phyloP scores from a whole-genome alignment of 1,140 invertebrate species.

The Bombus pyrosoma region DNA sequence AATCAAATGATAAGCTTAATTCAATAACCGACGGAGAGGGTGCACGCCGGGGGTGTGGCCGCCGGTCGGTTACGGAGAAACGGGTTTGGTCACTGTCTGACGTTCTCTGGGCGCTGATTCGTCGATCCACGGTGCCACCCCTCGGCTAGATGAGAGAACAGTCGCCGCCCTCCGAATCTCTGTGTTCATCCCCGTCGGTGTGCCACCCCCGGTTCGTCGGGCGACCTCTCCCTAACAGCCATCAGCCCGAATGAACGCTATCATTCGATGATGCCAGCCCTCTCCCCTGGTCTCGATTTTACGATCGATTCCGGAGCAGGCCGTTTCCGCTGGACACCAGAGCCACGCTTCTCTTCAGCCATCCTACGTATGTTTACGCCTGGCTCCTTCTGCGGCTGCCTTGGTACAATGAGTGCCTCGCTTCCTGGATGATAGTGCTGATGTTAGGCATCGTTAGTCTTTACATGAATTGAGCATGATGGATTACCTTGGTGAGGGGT shows the following conservation, averaged over 20 bases:
- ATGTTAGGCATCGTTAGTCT: constrained; percentile 1
- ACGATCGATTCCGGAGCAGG: constrained; percentile 65
- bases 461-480: background rate
- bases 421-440: background rate
- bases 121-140: constrained; percentile 52
- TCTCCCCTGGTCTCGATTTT: constrained; percentile 59
- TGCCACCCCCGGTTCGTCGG: constrained; percentile 41
- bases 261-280: constrained; percentile 70
- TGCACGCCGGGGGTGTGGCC: constrained; percentile 71
- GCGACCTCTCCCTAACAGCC: constrained; percentile 61
- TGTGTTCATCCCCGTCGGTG: constrained; percentile 17
- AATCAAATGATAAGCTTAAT: constrained; percentile 90
- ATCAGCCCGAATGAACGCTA: constrained; percentile 69
- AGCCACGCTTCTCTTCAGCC: constrained; percentile 1
- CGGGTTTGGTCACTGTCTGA: constrained; percentile 29
- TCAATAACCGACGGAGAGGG: constrained; percentile 85
- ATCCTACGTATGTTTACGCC: constrained; percentile 25
- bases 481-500: background rate
- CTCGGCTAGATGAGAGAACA: background rate
- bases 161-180: constrained; percentile 38
- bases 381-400: constrained; percentile 9
- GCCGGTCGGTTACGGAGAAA: background rate
- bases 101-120: constrained; percentile 48
- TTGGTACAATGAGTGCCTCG: constrained; percentile 3
- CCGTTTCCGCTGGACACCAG: constrained; percentile 46